Evolutionary conservation across 2,113 vertebrate species (phyloP), one percentile per base, ranked within the genome.

Genomic region (Platysternon megacephalum): DNA sequence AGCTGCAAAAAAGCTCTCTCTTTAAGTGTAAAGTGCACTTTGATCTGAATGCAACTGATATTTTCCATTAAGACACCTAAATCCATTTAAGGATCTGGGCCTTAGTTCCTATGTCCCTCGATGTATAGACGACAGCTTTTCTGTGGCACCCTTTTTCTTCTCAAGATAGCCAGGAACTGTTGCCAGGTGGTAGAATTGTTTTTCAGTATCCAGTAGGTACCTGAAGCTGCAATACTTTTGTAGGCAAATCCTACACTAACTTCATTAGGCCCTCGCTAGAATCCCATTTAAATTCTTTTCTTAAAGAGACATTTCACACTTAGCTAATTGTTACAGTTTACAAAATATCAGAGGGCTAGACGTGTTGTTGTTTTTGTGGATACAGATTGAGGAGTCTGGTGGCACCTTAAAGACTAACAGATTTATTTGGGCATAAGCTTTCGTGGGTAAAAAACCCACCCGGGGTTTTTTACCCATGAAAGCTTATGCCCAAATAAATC

Each of bases 241-340:
- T 52, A 86, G 79, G 72, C 13, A 89, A 97, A 96, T 93, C 29
- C 51, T 9, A 26, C 84, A 14, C 74, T 94, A 93, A 39, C 87
- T 95, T 92, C 87, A 91, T 21, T 44, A 12, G 48, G 39, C 19
- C 78, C 32, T 91, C 49, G 28, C 72, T 88, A 81, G 87, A 94
- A 92, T 9, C 83, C 61, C 88, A 85, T 93, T 91, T 94, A 81
- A 97, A 93, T 24, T 72, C 82, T 52, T 85, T 95, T 94, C 91
- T 97, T 97, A 97, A 97, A 98, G 58, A 95, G 94, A 95, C 58
- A 97, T 91, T 72, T 56, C 78, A 87, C 52, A 93, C 89, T 96
- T 79, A 97, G 81, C 85, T 97, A 97, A 92, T 93, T 86, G 89
- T 93, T 97, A 94, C 52, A 53, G 52, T 53, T 22, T 22, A 53